Conservation (phyloP, 1,140 invertebrate genomes). For the Geopemphigus sp. region DNA sequence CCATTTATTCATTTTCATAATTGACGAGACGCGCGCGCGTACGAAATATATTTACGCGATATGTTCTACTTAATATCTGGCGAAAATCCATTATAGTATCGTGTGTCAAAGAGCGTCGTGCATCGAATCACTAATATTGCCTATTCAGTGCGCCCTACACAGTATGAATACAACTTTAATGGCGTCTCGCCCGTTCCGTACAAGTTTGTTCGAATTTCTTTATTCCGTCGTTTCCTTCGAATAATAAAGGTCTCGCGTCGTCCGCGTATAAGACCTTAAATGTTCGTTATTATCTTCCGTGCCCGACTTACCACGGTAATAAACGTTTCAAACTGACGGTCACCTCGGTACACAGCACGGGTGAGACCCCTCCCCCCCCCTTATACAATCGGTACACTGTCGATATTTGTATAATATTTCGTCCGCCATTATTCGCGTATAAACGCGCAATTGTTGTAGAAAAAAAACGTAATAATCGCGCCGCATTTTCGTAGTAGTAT, state of each 20-base stretch:
- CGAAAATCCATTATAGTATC: constrained; percentile 7
- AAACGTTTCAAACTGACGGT: background rate
- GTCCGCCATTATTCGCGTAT: background rate
- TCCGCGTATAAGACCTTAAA: background rate
- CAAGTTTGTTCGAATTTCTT: background rate
- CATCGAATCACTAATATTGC: constrained; percentile 33
- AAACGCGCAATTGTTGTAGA: background rate
- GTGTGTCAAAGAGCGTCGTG: background rate
- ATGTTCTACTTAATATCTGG: constrained; percentile 19
- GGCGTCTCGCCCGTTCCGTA: background rate
- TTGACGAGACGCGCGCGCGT: background rate
- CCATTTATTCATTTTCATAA: constrained; percentile 10
- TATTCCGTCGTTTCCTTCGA: background rate
- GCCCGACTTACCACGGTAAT: background rate
- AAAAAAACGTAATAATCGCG: background rate
- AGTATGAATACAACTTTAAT: constrained; percentile 16
- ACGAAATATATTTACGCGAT: background rate
- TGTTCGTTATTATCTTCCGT: background rate
- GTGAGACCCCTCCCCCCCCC: too few relatives aligned
- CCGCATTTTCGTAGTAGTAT: too few relatives aligned
- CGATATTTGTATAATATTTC: background rate
- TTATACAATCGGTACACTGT: background rate
- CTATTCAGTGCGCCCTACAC: constrained; percentile 37
- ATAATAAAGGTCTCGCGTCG: background rate
- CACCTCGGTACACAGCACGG: background rate